Base-by-base conservation (phyloP, 2,113 vertebrate genomes). In the Irena cyanogastra region DNA sequence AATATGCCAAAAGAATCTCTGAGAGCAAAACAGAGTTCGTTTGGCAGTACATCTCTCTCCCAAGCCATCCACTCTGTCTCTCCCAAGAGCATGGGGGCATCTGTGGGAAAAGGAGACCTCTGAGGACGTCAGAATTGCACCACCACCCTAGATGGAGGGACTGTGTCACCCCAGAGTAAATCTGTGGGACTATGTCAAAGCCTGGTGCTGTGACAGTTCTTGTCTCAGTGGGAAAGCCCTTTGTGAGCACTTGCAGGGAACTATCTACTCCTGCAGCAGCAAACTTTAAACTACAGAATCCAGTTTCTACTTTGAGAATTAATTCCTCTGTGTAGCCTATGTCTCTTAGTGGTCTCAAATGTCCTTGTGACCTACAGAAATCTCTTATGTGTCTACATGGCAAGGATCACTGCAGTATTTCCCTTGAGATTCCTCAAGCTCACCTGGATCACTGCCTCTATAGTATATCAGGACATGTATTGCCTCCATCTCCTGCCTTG, bases 71-170 rank as follows among this genome's bases (percentile, higher is more conserved):
- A 2, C 11, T 41, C 50, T 49, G n/a, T 49, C 42, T 44, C 42
- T 75, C 42, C 30, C 24, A 26, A 22, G 60, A 81, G 64, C 69
- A 17, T 16, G 3, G 0, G 0, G 69, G 39, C 30, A 6, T 75
- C 31, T 49, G 41, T 75, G 53, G 57, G 49, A 33, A 72, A 64
- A 60, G 24, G 50, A 83, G 69, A 69, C 20, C 39, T 81, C 53
- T n/a, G 44, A 68, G 61, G 41, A 44, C 9, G 11, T 57, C 44
- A 42, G 61, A 21, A 17, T 30, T 57, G 49, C 79, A 60, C 56
- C 21, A 52, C 13, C 1, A 8, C 35, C 63, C n/a, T 49, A 16
- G 41, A 52, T 30, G 21, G 39, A 63, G 68, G 35, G 86, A 17
- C 54, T 18, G 5, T 82, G 59, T 35, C 50, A 54, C 50, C 53